Percentiles rank a stretch among this genome's conserved stretches.
phyloP scores from a whole-genome alignment of 2,113 vertebrate genomes.

The Hipposideros armiger region DNA sequence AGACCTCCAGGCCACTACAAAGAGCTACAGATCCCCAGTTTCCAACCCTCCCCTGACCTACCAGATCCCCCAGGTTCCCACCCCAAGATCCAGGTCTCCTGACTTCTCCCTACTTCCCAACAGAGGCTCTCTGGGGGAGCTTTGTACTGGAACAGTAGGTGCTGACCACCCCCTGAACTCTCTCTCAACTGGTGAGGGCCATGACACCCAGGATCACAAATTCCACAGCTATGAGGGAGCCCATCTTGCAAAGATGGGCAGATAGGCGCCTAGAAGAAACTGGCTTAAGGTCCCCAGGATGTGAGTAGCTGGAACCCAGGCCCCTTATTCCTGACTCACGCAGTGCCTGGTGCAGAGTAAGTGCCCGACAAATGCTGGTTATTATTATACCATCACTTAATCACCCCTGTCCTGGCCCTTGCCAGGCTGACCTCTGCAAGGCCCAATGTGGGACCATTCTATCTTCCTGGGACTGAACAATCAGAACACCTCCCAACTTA shows the following conservation, averaged over 20 bases:
- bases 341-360: background rate
- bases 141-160: background rate
- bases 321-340: accelerated
- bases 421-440: background rate
- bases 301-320: background rate
- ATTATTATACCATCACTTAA: background rate
- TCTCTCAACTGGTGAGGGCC: background rate
- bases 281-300: accelerated
- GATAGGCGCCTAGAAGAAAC: accelerated
- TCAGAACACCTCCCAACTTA: conserved; percentile 68
- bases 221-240: background rate
- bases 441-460: background rate
- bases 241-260: background rate
- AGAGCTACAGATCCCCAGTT: background rate
- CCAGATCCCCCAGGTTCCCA: background rate
- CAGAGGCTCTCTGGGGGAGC: background rate
- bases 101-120: background rate
- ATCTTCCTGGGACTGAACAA: conserved; percentile 54
- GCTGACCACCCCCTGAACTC: background rate
- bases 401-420: background rate
- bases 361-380: background rate
- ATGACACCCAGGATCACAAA: accelerated
- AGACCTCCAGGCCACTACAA: background rate
- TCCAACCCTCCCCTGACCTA: background rate
- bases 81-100: background rate